phyloP scores from a whole-genome alignment of 2,113 vertebrate species.

The Antigone vipio region DNA sequence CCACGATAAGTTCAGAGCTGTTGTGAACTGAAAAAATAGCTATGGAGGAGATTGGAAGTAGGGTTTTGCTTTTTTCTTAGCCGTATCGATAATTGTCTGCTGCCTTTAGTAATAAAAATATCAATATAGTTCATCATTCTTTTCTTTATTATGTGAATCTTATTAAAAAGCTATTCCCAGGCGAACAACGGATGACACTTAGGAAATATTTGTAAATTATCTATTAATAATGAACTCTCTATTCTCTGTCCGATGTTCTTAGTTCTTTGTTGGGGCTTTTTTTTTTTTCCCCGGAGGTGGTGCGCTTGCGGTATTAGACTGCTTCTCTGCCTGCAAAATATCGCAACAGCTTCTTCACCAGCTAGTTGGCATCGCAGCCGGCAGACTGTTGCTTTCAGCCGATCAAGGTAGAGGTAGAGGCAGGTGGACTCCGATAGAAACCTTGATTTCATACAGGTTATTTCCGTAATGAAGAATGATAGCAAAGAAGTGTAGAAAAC shows the following conservation, averaged over 20 bases:
- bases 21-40: background rate
- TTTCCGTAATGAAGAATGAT: background rate
- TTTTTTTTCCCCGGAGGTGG: too few species aligned
- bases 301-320: background rate
- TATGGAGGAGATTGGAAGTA: background rate
- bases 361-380: background rate
- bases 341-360: background rate
- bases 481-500: background rate
- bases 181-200: background rate
- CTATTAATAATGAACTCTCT: background rate
- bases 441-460: fast-evolving
- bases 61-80: background rate
- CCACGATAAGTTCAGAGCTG: background rate
- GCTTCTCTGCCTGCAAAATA: background rate
- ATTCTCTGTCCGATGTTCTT: too few species aligned
- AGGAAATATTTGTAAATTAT: background rate
- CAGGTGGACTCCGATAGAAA: background rate
- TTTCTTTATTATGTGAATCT: background rate
- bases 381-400: background rate
- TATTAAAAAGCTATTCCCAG: background rate
- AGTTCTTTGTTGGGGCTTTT: too few species aligned
- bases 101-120: background rate
- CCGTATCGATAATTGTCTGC: background rate
- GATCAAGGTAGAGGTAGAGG: background rate
- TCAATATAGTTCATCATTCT: background rate